A percentile compares a stretch with the other conserved stretches of the same genome.
phyloP scores from a whole-genome alignment of 2,888 invertebrate species.

The Gastracanthus pulcherrimus region DNA sequence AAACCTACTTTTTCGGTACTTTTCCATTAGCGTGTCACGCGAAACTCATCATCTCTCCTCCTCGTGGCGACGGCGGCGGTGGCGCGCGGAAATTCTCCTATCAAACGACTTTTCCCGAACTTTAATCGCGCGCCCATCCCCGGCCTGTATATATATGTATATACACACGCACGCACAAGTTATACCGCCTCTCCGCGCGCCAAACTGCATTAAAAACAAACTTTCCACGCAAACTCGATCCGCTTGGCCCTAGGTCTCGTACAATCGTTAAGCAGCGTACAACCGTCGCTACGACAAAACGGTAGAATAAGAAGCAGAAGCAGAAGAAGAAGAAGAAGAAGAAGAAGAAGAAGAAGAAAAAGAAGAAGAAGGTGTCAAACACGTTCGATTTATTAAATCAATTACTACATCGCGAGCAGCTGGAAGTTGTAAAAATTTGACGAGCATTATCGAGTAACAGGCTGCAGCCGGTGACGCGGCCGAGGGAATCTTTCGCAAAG shows the following conservation, averaged over 20 bases:
- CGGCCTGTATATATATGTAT: too few relatives aligned
- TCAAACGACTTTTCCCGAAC: neutral
- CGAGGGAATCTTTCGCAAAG: conserved; percentile 28
- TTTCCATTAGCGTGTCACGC: neutral
- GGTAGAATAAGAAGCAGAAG: too few relatives aligned
- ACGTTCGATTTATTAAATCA: conserved; percentile 42
- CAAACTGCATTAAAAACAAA: neutral
- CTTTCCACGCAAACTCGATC: neutral
- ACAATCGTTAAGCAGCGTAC: neutral
- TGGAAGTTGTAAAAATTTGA: conserved; percentile 31
- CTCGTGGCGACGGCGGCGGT: too few relatives aligned
- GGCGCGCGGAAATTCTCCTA: neutral
- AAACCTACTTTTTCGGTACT: conserved; percentile 25
- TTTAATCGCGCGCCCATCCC: neutral
- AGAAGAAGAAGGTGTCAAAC: neutral
- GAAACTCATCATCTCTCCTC: neutral
- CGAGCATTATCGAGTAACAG: neutral
- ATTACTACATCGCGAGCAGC: conserved; percentile 7
- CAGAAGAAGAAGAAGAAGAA: too few relatives aligned
- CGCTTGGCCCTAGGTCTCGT: neutral
- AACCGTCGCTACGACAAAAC: too few relatives aligned
- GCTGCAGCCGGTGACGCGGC: neutral
- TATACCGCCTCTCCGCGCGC: neutral
- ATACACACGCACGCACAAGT: neutral
- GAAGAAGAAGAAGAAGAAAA: neutral